phyloP scores from a whole-genome alignment of 2,888 invertebrate species.

The Exephanes ischioxanthus region DNA sequence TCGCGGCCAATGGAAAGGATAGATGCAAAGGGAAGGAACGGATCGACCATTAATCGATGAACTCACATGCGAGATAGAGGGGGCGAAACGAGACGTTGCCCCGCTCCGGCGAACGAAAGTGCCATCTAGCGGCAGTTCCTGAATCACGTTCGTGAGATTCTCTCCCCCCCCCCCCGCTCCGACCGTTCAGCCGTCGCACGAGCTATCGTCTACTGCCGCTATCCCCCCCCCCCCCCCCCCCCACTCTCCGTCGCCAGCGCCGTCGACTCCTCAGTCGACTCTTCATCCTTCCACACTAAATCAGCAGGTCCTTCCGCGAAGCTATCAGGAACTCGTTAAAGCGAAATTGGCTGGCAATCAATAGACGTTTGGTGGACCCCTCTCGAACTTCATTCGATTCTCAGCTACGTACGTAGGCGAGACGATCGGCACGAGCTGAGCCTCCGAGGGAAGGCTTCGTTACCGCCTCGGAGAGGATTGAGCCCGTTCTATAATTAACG shows the following conservation, averaged over 20 bases:
- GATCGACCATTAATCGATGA: conserved; percentile 59
- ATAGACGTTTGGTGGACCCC: conserved; percentile 66
- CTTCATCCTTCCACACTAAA: conserved; percentile 69
- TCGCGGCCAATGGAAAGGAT: conserved; percentile 17
- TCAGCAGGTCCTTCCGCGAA: conserved; percentile 71
- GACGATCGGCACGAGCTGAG: conserved; percentile 18
- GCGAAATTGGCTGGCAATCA: conserved; percentile 77
- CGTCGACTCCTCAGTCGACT: conserved; percentile 5
- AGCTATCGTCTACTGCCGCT: neutral
- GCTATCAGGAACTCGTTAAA: conserved; percentile 77
- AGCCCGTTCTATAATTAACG: conserved; percentile 2
- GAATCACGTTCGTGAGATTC: conserved; percentile 59
- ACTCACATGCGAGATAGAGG: conserved; percentile 42
- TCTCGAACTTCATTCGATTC: conserved; percentile 55
- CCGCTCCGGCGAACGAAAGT: conserved; percentile 8
- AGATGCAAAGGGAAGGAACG: conserved; percentile 2
- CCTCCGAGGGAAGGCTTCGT: conserved; percentile 30
- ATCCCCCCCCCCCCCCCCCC: neutral
- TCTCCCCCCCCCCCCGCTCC: conserved; percentile 15
- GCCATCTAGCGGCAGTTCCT: conserved; percentile 42
- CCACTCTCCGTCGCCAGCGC: neutral
- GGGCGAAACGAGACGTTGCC: conserved; percentile 20
- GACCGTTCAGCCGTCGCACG: neutral
- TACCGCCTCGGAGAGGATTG: conserved; percentile 13
- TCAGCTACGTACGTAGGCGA: conserved; percentile 43